Base-by-base conservation (phyloP, 2,888 invertebrate species). In the Chromoteleia sp. region DNA sequence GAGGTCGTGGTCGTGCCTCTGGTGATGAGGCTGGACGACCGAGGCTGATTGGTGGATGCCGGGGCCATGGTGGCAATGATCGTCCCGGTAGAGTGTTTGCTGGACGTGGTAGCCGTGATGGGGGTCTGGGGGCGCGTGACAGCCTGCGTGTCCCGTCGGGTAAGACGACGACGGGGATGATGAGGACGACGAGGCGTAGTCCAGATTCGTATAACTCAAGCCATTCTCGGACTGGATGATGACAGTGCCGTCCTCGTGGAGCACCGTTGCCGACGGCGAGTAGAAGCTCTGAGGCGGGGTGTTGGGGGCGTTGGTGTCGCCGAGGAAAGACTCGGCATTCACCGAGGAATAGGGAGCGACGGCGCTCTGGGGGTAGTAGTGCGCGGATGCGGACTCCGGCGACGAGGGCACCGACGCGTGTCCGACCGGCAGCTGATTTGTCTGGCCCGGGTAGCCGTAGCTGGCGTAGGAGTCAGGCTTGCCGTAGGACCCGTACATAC, bases 151-250 rank as follows among this genome's bases (percentile, higher is more conserved):
- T 33, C 87, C 86, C 74, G 86, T 19, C 61, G 80, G 56, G 15
- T 78, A 78, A 7, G 80, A 79, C 89, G 80, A 79, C 89, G 92
- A 43, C 83, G 87, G 48, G 85, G 88, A 86, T 54, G 88, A 84
- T 25, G 90, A 80, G 88, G 93, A 90, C 88, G 93, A 90, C 63
- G 92, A 91, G 2, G 94, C 94, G 87, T 97, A 97, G 91, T 98
- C 97, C 86, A 98, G 92, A 91, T 97, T 97, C 0, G 97, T 97
- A 91, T 98, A 98, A 91, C 97, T 97, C 76, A 98, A 93, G 0
- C 97, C 97, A 43, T 97, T 95, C 88, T 97, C 97, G 0, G 96
- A 96, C 88, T 95, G 96, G 85, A 97, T 97, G 50, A 97, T 96
- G 10, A 95, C 94, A 1, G 94, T 92, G 0, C 93, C 91, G 15